Evolutionary conservation across 2,797 vertebrate species (phyloP).

Genomic region (Coluber constrictor): DNA sequence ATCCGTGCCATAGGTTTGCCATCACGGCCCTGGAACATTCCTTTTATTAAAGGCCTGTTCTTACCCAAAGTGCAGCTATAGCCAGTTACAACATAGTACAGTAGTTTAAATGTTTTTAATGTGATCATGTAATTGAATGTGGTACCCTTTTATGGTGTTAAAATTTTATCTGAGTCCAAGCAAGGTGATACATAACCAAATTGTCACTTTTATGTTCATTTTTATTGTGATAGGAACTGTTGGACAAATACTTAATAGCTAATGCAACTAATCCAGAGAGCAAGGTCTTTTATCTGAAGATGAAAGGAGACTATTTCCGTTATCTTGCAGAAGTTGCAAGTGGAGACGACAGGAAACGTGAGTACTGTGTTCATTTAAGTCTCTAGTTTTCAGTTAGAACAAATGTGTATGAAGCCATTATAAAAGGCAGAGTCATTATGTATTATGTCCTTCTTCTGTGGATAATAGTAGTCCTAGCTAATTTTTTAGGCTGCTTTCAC

Average conservation of each 20-base stretch:
- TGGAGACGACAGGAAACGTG: slow-evolving; percentile 81
- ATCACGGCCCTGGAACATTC: not conserved
- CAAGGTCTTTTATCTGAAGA: slow-evolving; percentile 98
- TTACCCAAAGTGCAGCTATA: not conserved
- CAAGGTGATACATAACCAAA: not conserved
- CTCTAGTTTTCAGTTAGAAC: not conserved
- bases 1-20: too few species aligned
- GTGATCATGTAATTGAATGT: not conserved
- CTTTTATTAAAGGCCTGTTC: not conserved
- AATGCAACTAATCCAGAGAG: slow-evolving; percentile 85
- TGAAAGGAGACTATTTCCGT: slow-evolving; percentile 98
- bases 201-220: not conserved
- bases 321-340: slow-evolving; percentile 96
- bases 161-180: rapidly evolving
- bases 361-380: slow-evolving; percentile 40
- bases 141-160: not conserved
- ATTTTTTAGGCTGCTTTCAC: not conserved
- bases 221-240: slow-evolving; percentile 77
- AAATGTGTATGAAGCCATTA: not conserved
- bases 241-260: slow-evolving; percentile 87
- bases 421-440: not conserved
- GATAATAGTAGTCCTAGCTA: not conserved
- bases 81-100: not conserved
- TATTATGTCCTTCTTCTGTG: not conserved
- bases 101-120: not conserved